phyloP scores from a whole-genome alignment of 2,113 vertebrate genomes.

The Amphiprion percula region DNA sequence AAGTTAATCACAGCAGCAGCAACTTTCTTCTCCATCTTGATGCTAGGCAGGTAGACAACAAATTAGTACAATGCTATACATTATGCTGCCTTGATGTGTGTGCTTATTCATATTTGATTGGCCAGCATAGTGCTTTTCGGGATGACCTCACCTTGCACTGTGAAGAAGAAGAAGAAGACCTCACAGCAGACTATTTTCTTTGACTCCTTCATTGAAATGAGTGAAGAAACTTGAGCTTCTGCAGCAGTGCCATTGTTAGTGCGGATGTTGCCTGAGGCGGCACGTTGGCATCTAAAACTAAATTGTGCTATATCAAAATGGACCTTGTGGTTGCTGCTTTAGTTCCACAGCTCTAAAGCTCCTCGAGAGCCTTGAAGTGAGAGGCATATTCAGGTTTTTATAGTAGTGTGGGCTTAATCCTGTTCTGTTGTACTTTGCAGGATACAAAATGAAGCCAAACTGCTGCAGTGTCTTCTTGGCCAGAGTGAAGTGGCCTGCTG shows the following conservation, averaged over 20 bases:
- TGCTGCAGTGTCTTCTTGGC: background rate
- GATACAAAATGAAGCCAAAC: constrained; percentile 33
- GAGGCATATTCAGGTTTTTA: background rate
- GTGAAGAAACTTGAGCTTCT: constrained; percentile 7
- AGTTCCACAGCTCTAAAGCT: background rate
- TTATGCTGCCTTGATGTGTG: constrained; percentile 2
- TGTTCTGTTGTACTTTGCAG: constrained; percentile 37
- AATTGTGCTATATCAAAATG: constrained; percentile 15
- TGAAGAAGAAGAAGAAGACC: constrained; percentile 12
- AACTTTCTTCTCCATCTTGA: constrained; percentile 19
- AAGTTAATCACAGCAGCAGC: constrained; percentile 39
- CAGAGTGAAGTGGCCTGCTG: background rate
- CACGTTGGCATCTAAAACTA: constrained; percentile 9
- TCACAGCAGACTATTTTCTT: background rate
- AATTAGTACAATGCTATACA: constrained; percentile 25
- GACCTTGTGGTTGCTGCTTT: background rate
- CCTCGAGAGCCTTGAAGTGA: background rate
- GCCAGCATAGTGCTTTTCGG: constrained; percentile 1
- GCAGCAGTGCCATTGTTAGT: background rate
- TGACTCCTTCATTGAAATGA: constrained; percentile 24
- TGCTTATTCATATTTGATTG: constrained; percentile 9
- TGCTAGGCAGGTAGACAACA: background rate
- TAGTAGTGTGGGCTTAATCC: background rate
- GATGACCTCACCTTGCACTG: constrained; percentile 9
- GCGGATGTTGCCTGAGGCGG: constrained; percentile 12